A percentile compares a stretch with the other conserved stretches of the same genome.
Conservation (phyloP, 2,888 invertebrate genomes). For the Xestia c-nigrum region DNA sequence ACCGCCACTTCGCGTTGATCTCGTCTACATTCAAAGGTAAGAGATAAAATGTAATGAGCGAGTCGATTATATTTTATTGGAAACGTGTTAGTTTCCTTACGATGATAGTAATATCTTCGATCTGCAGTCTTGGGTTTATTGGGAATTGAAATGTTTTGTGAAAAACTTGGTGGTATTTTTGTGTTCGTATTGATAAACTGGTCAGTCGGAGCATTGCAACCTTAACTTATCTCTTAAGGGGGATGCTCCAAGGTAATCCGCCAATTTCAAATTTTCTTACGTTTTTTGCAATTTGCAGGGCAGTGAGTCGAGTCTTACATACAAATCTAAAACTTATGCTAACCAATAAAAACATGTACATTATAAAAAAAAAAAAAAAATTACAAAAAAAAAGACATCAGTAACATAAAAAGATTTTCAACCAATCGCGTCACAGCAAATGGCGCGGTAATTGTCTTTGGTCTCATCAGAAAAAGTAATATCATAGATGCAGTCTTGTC, state of each 20-base stretch:
- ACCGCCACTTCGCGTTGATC: conserved; percentile 7
- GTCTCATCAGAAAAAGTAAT: not conserved
- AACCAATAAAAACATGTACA: too few species aligned
- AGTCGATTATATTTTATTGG: conserved; percentile 52
- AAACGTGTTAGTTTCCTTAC: conserved; percentile 30
- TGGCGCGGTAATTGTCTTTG: not conserved
- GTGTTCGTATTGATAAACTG: not conserved
- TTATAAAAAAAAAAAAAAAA: too few species aligned
- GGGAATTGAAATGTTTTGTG: not conserved
- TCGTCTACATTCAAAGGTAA: conserved; percentile 31
- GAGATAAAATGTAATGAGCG: conserved; percentile 43
- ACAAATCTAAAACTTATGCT: too few species aligned
- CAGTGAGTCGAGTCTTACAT: too few species aligned
- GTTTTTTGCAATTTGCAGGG: too few species aligned
- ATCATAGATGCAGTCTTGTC: not conserved
- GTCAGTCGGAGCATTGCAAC: not conserved
- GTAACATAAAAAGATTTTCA: too few species aligned
- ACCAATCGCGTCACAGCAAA: too few species aligned
- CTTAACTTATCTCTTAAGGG: not conserved
- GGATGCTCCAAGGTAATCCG: too few species aligned
- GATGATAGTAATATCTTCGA: conserved; percentile 7
- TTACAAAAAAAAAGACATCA: too few species aligned
- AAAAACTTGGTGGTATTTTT: not conserved
- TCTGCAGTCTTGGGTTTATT: not conserved
- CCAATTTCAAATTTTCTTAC: too few species aligned